Evolutionary conservation across 2,797 vertebrate species (phyloP), one percentile per base, ranked within the genome.

Genomic region (Platyrinchus mystaceus): DNA sequence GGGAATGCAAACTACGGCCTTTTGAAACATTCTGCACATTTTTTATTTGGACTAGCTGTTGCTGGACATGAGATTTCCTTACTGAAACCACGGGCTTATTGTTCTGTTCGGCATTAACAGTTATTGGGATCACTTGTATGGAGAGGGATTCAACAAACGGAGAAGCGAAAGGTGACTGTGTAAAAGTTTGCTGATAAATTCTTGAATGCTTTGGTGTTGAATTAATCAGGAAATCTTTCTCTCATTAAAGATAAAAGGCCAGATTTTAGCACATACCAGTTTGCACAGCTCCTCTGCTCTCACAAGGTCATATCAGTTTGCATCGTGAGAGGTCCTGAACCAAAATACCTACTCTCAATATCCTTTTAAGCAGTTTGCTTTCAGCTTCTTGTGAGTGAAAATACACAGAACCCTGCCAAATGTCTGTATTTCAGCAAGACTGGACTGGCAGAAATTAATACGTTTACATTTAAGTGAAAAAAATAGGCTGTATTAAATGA

Each of bases 171-270:
- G n/a, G 41, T 18, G 46, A 81, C 37, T 27, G 16, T 14, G 34
- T 67, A 34, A 84, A 64, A 83, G 34, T 68, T 49, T 78, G 73
- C 60, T 80, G 84, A 89, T 46, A 62, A 91, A 73, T 66, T 69
- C 69, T 67, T 63, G 39, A 89, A 67, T 37, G 62, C 24, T 67
- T 71, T 39, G 89, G 41, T 69, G 70, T 36, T 56, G 60, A 64
- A 77, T 69, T 55, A 80, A 60, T 55, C 27, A 91, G 69, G 78
- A 64, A 90, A 87, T 56, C 67, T 24, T 85, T 68, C 66, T 43
- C 58, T 71, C 70, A 37, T 21, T 76, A 69, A 56, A 88, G 87
- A 59, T 10, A 49, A 73, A 90, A 91, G 79, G 77, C 58, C 87
- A 89, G 87, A 77, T 77, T 47, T 85, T 43, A 86, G 71, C 68